Evolutionary conservation across 1,140 invertebrate species (phyloP).

Genomic region (Holotrichia oblita): DNA sequence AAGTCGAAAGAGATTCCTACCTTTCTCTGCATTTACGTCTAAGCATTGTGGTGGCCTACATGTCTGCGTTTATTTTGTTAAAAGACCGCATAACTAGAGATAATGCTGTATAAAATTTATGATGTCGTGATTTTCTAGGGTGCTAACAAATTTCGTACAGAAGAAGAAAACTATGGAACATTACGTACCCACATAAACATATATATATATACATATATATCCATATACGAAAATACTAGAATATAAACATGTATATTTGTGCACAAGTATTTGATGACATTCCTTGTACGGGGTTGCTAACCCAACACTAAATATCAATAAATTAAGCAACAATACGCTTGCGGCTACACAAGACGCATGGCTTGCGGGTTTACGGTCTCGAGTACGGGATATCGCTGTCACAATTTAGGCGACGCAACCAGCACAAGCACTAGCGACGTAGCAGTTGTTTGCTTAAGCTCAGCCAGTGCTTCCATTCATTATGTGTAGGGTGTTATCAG

Average conservation of each 20-base stretch:
- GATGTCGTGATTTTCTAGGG: conserved; percentile 16
- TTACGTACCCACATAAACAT: neutral
- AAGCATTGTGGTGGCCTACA: too few relatives aligned
- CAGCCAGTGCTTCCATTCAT: conserved; percentile 20
- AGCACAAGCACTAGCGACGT: neutral
- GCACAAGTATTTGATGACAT: conserved; percentile 42
- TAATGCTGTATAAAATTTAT: conserved; percentile 19
- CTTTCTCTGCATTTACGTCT: too few relatives aligned
- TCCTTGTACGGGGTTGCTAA: conserved; percentile 44
- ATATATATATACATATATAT: too few relatives aligned
- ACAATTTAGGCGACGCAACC: conserved; percentile 16
- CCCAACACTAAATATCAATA: conserved; percentile 51
- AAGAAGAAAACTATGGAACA: neutral
- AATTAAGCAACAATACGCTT: conserved; percentile 50
- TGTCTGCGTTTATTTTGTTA: too few relatives aligned
- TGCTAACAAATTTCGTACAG: conserved; percentile 8
- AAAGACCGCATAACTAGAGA: too few relatives aligned
- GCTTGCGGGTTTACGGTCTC: conserved; percentile 44
- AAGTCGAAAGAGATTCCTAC: too few relatives aligned
- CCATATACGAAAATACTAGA: neutral
- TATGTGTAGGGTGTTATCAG: conserved; percentile 1
- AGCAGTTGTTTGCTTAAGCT: neutral
- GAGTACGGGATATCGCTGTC: conserved; percentile 34
- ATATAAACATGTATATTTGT: too few relatives aligned
- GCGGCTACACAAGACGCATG: conserved; percentile 49